Evolutionary conservation across 2,797 vertebrate species (phyloP), one percentile per base, ranked within the genome.

Genomic region (Denticeps clupeoides): DNA sequence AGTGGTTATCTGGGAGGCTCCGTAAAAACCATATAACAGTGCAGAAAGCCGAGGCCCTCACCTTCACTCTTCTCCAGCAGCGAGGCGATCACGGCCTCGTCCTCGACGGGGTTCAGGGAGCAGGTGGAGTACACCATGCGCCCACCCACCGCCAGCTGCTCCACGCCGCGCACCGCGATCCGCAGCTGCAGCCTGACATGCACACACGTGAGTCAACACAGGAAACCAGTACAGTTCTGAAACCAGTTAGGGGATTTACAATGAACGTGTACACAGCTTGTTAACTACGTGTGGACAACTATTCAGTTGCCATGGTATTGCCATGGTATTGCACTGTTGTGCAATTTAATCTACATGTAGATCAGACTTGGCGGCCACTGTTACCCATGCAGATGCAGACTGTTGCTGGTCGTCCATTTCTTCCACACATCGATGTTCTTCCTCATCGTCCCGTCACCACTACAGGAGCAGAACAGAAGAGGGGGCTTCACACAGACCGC

Each of bases 401-500:
- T 95, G 75, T 97, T 98, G 49, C 88, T 84, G 2, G 93, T 93
- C 2, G 85, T 93, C 95, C 95, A 99, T 46, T 99, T 99, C 71
- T 89, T 97, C 95, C 95, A 98, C 4, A 99, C 94, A 2, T 97
- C 94, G 2, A 97, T 94, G 74, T 99, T 99, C 61, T 99, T 99
- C 58, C 95, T 87, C 88, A 99, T 84, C 4, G 94, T 98, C 60
- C 92, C 95, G 50, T 99, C 95, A n/a, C 94, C 94, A 9, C 95
- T 98, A 71, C 12, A 29, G 21, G 38, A 35, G 16, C 2, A 31
- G 13, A 35, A 35, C 4, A 12, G 31, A 31, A 12, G n/a, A n/a
- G n/a, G n/a, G n/a, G n/a, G n/a, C n/a, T n/a, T n/a, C n/a, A n/a
- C 15, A 18, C 12, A 32, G 31, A n/a, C 12, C 12, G 11, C 40